Percentiles rank a stretch among this genome's conserved stretches.
These are phyloP conservation scores for Tinamus major DNA, from an alignment of 2,797 vertebrate genomes.

Conservation along the genomic window DNA sequence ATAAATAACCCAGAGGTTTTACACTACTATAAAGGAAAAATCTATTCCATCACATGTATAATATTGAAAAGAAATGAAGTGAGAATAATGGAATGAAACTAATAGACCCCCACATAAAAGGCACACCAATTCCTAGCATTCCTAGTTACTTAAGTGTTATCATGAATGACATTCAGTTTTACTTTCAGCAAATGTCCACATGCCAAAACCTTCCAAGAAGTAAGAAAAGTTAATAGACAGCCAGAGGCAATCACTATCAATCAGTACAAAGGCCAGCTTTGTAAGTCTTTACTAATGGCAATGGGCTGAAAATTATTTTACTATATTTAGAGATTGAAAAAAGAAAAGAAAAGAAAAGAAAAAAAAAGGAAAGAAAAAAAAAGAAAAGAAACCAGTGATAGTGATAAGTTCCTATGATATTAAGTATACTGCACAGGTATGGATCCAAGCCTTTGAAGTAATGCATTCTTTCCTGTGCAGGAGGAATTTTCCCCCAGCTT, in stretches of 20 bases:
- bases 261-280: neutral
- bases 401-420: neutral
- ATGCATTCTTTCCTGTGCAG: neutral
- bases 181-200: neutral
- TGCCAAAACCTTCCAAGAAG: neutral
- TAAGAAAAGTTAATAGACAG: neutral
- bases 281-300: neutral
- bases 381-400: neutral
- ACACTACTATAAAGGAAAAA: neutral
- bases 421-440: neutral
- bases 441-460: neutral
- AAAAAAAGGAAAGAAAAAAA: neutral
- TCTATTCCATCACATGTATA: neutral
- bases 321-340: neutral
- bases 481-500: neutral
- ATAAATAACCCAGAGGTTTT: neutral
- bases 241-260: neutral
- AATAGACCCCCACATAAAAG: neutral
- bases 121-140: neutral
- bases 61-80: neutral
- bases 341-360: neutral
- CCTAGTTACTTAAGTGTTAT: neutral
- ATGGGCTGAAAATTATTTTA: neutral
- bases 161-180: neutral
- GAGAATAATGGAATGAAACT: neutral